Evolutionary conservation across 2,888 invertebrate species (phyloP).

Genomic region (Pharmacophagus antenor): DNA sequence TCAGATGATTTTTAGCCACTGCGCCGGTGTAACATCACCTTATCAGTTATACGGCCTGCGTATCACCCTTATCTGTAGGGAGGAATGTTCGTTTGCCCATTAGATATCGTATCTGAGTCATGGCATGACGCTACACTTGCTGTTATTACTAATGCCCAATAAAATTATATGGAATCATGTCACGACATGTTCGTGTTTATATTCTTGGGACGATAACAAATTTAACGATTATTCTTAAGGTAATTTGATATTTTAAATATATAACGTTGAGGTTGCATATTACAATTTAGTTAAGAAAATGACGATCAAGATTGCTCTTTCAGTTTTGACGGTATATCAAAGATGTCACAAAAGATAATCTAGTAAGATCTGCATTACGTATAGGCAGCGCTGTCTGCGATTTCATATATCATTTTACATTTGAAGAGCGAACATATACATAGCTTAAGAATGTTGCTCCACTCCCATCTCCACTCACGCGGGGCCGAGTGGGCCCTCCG

Average conservation of each 20-base stretch:
- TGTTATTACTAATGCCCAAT: constrained; percentile 10
- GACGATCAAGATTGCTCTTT: no score
- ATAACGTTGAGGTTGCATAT: no score
- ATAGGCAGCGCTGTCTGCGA: neutral
- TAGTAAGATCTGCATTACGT: neutral
- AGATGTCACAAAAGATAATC: no score
- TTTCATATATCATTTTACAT: neutral
- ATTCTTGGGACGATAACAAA: no score
- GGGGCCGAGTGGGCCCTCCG: neutral
- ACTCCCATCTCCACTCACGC: neutral
- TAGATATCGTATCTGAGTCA: constrained; percentile 25
- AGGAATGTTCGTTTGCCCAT: constrained; percentile 13
- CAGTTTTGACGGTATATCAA: no score
- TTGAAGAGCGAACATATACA: neutral
- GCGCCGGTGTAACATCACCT: neutral
- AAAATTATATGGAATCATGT: constrained; percentile 17
- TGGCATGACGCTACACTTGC: constrained; percentile 16
- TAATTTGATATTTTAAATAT: no score
- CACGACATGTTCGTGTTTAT: constrained; percentile 6
- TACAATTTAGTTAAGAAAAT: no score
- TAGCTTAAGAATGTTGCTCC: neutral
- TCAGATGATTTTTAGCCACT: neutral
- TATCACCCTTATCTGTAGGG: constrained; percentile 12
- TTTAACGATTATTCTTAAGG: no score
- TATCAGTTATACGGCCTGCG: neutral